Evolutionary conservation across 2,113 vertebrate genomes (phyloP).

Genomic region (Coreoperca whiteheadi): DNA sequence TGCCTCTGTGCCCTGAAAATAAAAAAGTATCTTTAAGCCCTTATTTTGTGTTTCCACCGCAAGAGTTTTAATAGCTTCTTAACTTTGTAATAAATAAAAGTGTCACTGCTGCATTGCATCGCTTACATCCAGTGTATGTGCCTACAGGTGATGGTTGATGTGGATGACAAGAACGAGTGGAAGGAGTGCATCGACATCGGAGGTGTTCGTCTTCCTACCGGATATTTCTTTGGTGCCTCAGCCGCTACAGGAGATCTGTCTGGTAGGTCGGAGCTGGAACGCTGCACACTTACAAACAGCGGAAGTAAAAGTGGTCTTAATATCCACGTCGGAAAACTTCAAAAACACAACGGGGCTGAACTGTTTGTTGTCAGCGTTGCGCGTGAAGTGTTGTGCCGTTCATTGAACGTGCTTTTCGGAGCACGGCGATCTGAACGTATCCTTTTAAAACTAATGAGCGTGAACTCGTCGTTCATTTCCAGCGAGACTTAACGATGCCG

Average conservation of each 20-base stretch:
- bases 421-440: no score
- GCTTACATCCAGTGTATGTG: not conserved
- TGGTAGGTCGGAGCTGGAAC: slow-evolving; percentile 79
- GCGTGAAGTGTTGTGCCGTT: no score
- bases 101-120: not conserved
- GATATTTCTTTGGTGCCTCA: slow-evolving; percentile 97
- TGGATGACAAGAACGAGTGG: slow-evolving; percentile 97
- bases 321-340: no score
- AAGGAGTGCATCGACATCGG: slow-evolving; percentile 97
- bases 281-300: not conserved
- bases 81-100: not conserved
- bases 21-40: no score
- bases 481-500: no score
- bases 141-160: slow-evolving; percentile 93
- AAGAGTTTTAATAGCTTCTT: not conserved
- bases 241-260: slow-evolving; percentile 97
- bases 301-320: not conserved
- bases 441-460: no score
- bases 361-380: no score
- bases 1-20: not conserved
- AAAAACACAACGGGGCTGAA: not conserved
- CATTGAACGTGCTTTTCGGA: no score
- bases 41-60: not conserved
- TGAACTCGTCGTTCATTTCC: no score
- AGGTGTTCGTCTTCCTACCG: slow-evolving; percentile 95